phyloP scores from a whole-genome alignment of 2,113 vertebrate species.

The Synodontis membranacea region DNA sequence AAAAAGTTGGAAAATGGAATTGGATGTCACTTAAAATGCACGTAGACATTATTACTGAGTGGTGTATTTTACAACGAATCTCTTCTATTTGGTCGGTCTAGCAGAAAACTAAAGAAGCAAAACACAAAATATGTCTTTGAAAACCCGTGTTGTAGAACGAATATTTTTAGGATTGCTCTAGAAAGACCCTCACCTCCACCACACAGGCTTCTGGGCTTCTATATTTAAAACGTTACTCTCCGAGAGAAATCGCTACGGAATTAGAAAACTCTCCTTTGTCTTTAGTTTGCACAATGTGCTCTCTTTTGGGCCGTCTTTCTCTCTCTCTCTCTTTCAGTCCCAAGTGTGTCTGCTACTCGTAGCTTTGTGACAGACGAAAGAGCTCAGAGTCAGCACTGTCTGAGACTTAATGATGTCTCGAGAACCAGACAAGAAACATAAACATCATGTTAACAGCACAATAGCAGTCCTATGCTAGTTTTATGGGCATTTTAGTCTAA shows the following conservation, averaged over 20 bases:
- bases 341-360: slow-evolving; percentile 21
- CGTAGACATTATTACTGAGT: too few species aligned
- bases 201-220: neutral
- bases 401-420: slow-evolving; percentile 41
- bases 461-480: slow-evolving; percentile 13
- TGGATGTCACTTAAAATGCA: too few species aligned
- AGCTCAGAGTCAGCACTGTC: slow-evolving; percentile 50
- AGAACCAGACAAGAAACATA: slow-evolving; percentile 34
- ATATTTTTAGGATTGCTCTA: neutral
- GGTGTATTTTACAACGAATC: too few species aligned
- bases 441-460: slow-evolving; percentile 27
- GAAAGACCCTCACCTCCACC: neutral
- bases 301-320: neutral
- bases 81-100: too few species aligned
- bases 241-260: neutral
- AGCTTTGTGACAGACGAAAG: slow-evolving; percentile 44
- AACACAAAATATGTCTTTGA: neutral
- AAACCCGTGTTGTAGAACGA: neutral
- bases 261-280: neutral
- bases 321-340: slow-evolving; percentile 21
- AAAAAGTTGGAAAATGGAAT: too few species aligned
- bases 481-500: slow-evolving; percentile 43
- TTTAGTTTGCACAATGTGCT: neutral
- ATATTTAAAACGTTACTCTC: neutral
- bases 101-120: neutral